Base-by-base conservation (phyloP, 2,113 vertebrate species). In the Perca schrenkii region DNA sequence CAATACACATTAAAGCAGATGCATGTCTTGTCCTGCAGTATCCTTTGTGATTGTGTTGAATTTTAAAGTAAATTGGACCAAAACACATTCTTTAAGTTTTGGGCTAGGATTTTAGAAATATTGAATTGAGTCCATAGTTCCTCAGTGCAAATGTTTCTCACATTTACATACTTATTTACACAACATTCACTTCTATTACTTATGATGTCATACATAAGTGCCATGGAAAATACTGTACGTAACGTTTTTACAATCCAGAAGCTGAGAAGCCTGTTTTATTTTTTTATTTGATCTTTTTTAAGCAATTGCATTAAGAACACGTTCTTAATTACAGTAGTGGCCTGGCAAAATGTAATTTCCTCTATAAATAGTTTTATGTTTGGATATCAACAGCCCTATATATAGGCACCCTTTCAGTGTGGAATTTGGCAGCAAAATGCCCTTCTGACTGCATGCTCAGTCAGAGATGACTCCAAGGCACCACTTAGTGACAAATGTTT, bases 301-400 rank as follows among this genome's bases (percentile, higher is more conserved):
- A 77, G 71, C 36, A 28, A 16, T 56, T 85, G 79, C 63, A 86
- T 82, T 73, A 80, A 63, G 74, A 86, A 62, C n/a, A 69, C 13
- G 57, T 56, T 82, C 6, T 76, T 87, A 63, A 68, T 87, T 83
- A 75, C 49, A 66, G 60, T 65, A 28, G 36, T 34, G 17, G n/a
- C 63, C 69, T 86, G 79, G 66, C 71, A 79, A 84, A 68, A 40
- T 64, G 56, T 81, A 13, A 62, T 78, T 86, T 82, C 70, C n/a
- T 72, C 82, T 75, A 74, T 89, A 83, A 87, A 92, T 88, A 86
- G 60, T 78, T 60, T 52, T 86, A 63, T 82, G 72, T 85, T 80
- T 92, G 85, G 76, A 90, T 82, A 89, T 94, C 88, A 91, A 76
- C 88, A 86, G 77, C 36, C 63, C 89, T 90, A 92, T 90, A 87